Conservation (phyloP, 2,113 vertebrate species). For the Ranitomeya imitator region DNA sequence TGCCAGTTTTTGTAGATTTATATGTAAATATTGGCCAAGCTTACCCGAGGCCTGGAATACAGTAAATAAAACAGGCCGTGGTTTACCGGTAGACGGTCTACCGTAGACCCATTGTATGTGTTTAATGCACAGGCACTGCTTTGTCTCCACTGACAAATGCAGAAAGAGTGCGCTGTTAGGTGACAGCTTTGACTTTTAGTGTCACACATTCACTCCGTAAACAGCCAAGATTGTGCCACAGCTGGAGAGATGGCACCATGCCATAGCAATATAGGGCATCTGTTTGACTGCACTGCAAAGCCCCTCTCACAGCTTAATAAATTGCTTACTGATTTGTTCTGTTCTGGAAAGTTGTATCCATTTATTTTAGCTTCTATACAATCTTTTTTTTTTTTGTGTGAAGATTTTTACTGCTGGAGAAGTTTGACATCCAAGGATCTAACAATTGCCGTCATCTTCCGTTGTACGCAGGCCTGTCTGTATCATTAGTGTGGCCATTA, state of each 20-base stretch:
- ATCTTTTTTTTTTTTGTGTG: conserved; percentile 4
- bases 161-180: conserved; percentile 26
- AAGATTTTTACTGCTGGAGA: conserved; percentile 12
- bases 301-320: conserved; percentile 48
- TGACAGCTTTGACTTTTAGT: conserved; percentile 43
- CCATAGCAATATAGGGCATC: conserved; percentile 45
- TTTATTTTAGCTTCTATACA: conserved; percentile 17
- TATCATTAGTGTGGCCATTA: not conserved
- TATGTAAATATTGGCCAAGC: conserved; percentile 20
- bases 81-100: conserved; percentile 15
- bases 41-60: not conserved
- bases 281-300: conserved; percentile 49
- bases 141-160: conserved; percentile 40
- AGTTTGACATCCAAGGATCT: conserved; percentile 2
- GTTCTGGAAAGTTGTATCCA: conserved; percentile 26
- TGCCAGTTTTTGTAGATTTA: conserved; percentile 8
- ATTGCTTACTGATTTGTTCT: conserved; percentile 51
- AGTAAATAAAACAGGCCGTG: not conserved
- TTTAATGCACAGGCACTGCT: conserved; percentile 3
- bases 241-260: conserved; percentile 51
- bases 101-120: conserved; percentile 16
- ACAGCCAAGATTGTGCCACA: conserved; percentile 51
- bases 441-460: not conserved
- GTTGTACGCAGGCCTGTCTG: not conserved
- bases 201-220: conserved; percentile 46